Base-by-base conservation (phyloP, 1,140 invertebrate species). In the Eriosoma lanigerum region DNA sequence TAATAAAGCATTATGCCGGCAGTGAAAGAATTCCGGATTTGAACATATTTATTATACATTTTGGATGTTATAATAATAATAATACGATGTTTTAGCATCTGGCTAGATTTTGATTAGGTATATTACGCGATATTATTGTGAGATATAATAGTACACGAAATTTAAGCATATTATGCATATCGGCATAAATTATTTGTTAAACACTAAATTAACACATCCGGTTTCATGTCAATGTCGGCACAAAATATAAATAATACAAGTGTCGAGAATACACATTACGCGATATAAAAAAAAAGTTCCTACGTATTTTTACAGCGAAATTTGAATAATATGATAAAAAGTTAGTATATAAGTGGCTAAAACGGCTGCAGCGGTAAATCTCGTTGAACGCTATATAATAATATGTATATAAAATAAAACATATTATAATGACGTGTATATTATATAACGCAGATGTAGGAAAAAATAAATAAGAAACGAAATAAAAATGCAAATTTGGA, bases 401-500 rank as follows among this genome's bases (percentile, higher is more conserved):
- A 48, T 1, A 12, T n/a, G n/a, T 15, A 10, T 58, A 58, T 60
- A 60, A 26, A 60, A 15, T 29, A 29, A 26, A 15, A 60, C 21
- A 60, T 32, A 62, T 32, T 62, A 58, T 58, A 13, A 58, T 48
- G n/a, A 13, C 9, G 9, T 12, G 13, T 48, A 1, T 13, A 13
- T 48, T 13, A 13, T 48, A 48, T 6, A 13, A 8, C n/a, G n/a
- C n/a, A n/a, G n/a, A 29, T 29, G 29, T 38, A 21, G 19, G 29
- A 44, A 15, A 44, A 64, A 29, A 26, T 29, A n/a, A 64, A 38
- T 32, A 68, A 46, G n/a, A 46, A 46, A 68, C 21, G 64, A 46
- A 68, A 68, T 68, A 46, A 68, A 68, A 68, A 68, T 68, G 64
- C n/a, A 68, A 68, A 68, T 68, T 5, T 10, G 38, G 38, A 46